Conservation (phyloP, 2,888 invertebrate species). For the Tetramorium bicarinatum region DNA sequence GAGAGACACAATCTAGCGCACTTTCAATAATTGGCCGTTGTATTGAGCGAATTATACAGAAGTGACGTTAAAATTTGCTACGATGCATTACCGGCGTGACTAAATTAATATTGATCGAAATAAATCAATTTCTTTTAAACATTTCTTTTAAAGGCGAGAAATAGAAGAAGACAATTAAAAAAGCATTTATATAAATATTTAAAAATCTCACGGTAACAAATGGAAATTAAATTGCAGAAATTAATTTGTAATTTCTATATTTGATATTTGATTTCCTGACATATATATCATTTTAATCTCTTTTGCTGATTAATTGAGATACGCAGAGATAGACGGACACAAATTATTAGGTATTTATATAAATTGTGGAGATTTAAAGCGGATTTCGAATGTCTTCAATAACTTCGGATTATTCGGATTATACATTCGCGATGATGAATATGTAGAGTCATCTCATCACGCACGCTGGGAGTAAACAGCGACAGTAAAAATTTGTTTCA, state of each 20-base stretch:
- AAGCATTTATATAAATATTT: background rate
- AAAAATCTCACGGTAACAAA: constrained; percentile 2
- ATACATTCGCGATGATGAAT: background rate
- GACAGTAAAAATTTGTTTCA: constrained; percentile 13
- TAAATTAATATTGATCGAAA: background rate
- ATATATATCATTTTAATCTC: background rate
- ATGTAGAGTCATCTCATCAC: background rate
- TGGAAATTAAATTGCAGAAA: constrained; percentile 1
- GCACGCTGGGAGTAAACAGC: background rate
- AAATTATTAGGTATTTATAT: background rate
- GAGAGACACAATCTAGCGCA: background rate
- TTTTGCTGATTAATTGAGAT: background rate
- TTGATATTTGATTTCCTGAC: constrained; percentile 1
- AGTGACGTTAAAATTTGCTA: background rate
- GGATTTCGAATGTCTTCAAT: background rate
- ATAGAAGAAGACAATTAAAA: background rate
- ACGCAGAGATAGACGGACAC: background rate
- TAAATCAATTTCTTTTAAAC: background rate
- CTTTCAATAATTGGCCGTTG: constrained; percentile 6
- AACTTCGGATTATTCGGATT: constrained; percentile 1
- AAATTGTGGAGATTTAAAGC: background rate
- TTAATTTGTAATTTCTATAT: background rate
- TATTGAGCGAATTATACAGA: background rate
- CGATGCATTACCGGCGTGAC: background rate
- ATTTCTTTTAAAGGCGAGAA: background rate